Evolutionary conservation across 2,113 vertebrate genomes (phyloP).

Genomic region (Cavia aperea): DNA sequence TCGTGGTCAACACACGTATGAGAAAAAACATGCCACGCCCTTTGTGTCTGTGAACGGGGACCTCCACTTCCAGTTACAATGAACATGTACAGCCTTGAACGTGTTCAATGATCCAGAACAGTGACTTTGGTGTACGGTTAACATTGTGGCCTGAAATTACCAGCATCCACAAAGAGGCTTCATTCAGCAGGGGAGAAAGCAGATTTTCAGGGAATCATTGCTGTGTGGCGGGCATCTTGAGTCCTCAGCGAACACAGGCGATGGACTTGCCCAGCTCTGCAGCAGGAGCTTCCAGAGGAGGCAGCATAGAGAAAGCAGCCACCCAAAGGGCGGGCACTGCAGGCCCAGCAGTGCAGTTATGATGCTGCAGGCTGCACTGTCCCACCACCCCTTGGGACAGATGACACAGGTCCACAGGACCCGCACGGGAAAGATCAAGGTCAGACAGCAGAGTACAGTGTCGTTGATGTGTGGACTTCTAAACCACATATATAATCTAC

Average conservation of each 20-base stretch:
- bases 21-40: not conserved
- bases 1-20: not conserved
- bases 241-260: not conserved
- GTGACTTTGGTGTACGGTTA: not conserved
- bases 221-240: not conserved
- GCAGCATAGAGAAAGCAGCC: not conserved
- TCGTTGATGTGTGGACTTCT: not conserved
- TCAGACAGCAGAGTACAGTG: not conserved
- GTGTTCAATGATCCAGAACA: not conserved
- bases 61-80: not conserved
- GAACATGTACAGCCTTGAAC: not conserved
- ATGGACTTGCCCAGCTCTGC: not conserved
- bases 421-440: not conserved
- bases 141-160: fast-evolving
- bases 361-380: not conserved
- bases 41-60: slow-evolving; percentile 1
- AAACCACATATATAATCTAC: not conserved
- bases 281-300: not conserved
- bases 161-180: not conserved
- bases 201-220: not conserved
- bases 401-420: not conserved
- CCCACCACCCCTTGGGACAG: not conserved
- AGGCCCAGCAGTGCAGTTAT: too few species aligned
- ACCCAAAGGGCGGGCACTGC: not conserved
- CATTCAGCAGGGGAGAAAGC: not conserved